Evolutionary conservation across 1,140 invertebrate genomes (phyloP).

Genomic region (Portunus trituberculatus): DNA sequence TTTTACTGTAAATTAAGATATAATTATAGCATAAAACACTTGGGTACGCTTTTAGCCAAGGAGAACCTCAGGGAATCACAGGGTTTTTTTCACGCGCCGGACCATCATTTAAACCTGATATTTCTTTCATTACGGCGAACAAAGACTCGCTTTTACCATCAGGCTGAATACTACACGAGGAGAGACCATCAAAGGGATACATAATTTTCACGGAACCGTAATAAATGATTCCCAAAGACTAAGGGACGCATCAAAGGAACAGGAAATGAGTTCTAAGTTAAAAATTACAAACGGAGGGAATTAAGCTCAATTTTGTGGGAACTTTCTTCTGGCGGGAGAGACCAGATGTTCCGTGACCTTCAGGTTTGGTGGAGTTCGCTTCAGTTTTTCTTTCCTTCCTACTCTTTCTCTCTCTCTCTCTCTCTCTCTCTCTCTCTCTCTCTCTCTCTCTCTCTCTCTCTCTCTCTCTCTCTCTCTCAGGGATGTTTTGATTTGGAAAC

Average conservation of each 20-base stretch:
- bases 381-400: background rate
- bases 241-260: background rate
- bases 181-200: background rate
- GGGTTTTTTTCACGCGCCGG: too few species aligned
- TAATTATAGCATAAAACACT: too few species aligned
- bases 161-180: background rate
- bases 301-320: background rate
- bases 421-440: background rate
- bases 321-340: background rate
- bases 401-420: background rate
- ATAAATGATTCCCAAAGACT: background rate
- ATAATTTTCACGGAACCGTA: constrained; percentile 3
- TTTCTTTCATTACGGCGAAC: background rate
- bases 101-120: background rate
- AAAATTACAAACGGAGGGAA: constrained; percentile 2
- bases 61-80: too few species aligned
- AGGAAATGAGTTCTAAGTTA: background rate
- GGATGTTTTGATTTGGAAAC: background rate
- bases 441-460: too few species aligned
- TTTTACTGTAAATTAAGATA: too few species aligned
- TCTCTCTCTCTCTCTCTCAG: background rate
- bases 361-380: background rate
- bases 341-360: constrained; percentile 1
- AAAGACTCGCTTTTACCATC: background rate
- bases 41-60: too few species aligned